phyloP scores from a whole-genome alignment of 2,888 invertebrate species.

The Adelognathus sp. region DNA sequence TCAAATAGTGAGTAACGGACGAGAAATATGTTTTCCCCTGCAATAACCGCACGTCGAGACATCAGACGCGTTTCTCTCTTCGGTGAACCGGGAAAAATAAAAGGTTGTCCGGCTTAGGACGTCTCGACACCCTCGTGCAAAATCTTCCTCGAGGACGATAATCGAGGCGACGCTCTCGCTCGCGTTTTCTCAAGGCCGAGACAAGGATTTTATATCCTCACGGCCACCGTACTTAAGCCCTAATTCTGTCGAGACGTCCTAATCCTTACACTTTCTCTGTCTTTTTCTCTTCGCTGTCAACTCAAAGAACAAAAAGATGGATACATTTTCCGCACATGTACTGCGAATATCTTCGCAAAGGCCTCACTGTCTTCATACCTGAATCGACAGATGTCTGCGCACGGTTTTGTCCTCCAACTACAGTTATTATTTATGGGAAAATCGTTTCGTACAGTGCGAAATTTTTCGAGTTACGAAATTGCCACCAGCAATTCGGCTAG shows the following conservation, averaged over 20 bases:
- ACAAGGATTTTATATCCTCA: neutral
- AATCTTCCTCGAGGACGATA: neutral
- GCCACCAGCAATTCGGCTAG: conserved; percentile 2
- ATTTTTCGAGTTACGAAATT: neutral
- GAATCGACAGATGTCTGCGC: conserved; percentile 3
- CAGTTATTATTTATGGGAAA: neutral
- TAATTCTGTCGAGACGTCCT: neutral
- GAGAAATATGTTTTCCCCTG: neutral
- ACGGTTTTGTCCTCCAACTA: neutral
- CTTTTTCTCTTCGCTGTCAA: neutral
- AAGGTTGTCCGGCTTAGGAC: neutral
- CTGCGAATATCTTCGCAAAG: too few relatives aligned
- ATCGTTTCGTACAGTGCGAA: too few relatives aligned
- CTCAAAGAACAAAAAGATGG: neutral
- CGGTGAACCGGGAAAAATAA: neutral
- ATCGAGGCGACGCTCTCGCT: neutral
- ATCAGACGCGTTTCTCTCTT: neutral
- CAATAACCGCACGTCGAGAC: neutral
- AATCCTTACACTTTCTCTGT: too few relatives aligned
- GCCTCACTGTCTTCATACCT: neutral
- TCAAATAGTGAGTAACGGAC: neutral
- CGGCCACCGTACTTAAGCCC: neutral
- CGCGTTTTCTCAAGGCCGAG: neutral
- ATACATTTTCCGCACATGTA: neutral
- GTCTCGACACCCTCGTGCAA: neutral